phyloP scores from a whole-genome alignment of 1,140 invertebrate species.

The Neoseiulus cucumeris region DNA sequence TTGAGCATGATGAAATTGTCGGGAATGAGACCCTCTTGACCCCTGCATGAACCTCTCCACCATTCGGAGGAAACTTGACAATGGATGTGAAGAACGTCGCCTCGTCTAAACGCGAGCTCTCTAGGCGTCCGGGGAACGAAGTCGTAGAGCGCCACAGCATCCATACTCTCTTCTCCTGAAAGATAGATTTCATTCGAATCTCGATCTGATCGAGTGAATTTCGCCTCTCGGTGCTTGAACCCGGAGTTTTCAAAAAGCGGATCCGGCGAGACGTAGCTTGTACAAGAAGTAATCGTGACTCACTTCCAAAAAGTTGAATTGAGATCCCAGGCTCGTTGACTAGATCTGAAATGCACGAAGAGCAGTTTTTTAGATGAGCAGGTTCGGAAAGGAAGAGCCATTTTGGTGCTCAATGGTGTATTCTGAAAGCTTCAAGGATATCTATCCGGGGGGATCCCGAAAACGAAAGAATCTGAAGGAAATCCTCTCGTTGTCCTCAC shows the following conservation, averaged over 20 bases:
- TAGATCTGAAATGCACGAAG: constrained; percentile 1
- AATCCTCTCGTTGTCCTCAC: background rate
- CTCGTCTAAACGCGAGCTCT: constrained; percentile 30
- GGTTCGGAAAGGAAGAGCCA: too few relatives aligned
- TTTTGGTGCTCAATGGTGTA: too few relatives aligned
- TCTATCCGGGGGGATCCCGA: too few relatives aligned
- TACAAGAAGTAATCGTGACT: background rate
- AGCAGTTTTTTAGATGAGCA: too few relatives aligned
- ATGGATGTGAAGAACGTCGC: constrained; percentile 25
- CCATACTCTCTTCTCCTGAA: constrained; percentile 28
- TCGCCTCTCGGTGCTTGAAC: too few relatives aligned
- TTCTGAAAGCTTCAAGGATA: too few relatives aligned
- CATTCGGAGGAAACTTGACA: constrained; percentile 27
- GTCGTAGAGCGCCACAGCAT: constrained; percentile 28
- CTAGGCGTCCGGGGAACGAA: constrained; percentile 27
- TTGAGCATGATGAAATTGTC: constrained; percentile 27
- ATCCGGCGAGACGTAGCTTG: too few relatives aligned
- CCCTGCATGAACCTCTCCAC: constrained; percentile 25
- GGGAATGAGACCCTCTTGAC: constrained; percentile 28
- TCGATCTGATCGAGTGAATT: too few relatives aligned
- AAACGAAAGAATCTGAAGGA: too few relatives aligned
- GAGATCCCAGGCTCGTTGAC: constrained; percentile 10
- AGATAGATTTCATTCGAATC: constrained; percentile 11
- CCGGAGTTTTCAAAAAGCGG: too few relatives aligned
- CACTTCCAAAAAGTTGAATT: constrained; percentile 10